These are phyloP conservation scores for Phylloscopus trochiloides DNA, from an alignment of 2,113 vertebrate species.

Conservation along the genomic window DNA sequence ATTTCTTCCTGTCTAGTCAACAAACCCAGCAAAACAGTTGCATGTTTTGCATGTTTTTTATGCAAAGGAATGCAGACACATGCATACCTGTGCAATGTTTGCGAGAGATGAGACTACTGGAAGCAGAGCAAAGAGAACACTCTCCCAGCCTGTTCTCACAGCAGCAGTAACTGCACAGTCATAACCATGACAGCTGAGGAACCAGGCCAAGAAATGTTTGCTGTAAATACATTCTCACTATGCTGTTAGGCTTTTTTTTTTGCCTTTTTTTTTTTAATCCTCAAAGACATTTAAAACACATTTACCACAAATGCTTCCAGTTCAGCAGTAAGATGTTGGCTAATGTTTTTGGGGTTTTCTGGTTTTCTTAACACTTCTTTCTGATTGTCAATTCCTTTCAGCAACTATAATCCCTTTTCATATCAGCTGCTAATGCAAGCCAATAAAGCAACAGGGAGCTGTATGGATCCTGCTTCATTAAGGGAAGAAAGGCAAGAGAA, in stretches of 20 bases:
- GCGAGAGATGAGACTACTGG: not conserved
- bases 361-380: not conserved
- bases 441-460: slow-evolving; percentile 40
- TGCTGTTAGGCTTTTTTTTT: not conserved
- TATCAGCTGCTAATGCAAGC: not conserved
- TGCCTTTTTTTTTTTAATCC: not conserved
- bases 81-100: not conserved
- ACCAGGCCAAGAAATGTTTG: slow-evolving; percentile 51
- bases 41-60: not conserved
- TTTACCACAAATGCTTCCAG: not conserved
- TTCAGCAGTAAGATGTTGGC: not conserved
- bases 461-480: not conserved
- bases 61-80: not conserved
- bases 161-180: slow-evolving; percentile 34
- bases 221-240: slow-evolving; percentile 48
- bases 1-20: not conserved
- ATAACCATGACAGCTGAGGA: slow-evolving; percentile 49
- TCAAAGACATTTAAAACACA: slow-evolving; percentile 28
- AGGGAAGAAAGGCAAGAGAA: slow-evolving; percentile 1
- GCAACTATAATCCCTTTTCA: not conserved
- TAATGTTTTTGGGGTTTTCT: not conserved
- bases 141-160: not conserved
- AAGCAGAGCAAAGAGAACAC: slow-evolving; percentile 21
- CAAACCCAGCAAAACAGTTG: not conserved
- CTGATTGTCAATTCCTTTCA: not conserved